Evolutionary conservation across 1,140 invertebrate species (phyloP).

Genomic region (Ips nitidus): DNA sequence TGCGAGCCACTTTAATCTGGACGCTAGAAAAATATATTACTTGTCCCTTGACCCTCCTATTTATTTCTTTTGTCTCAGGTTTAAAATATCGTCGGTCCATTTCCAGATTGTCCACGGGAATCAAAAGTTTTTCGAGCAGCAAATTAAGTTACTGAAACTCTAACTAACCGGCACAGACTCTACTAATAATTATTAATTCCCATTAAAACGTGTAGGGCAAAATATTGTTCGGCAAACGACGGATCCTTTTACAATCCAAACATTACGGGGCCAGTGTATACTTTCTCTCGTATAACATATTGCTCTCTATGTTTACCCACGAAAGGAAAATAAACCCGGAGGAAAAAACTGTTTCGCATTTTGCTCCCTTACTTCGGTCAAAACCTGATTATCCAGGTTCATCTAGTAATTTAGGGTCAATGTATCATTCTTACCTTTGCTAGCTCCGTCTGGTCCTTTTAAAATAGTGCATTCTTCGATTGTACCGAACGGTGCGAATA

Average conservation of each 20-base stretch:
- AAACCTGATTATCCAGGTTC: conserved; percentile 9
- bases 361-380: conserved; percentile 14
- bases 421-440: conserved; percentile 77
- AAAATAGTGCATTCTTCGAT: conserved; percentile 99
- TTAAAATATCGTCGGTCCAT: conserved; percentile 9
- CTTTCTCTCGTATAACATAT: conserved; percentile 8
- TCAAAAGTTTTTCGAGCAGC: background rate
- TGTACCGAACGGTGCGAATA: conserved; percentile 94
- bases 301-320: conserved; percentile 8
- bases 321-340: conserved; percentile 14
- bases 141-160: no score
- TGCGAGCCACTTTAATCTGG: conserved; percentile 15
- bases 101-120: conserved; percentile 2
- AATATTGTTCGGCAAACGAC: background rate
- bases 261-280: background rate
- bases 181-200: background rate
- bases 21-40: conserved; percentile 19
- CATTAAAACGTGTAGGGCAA: background rate
- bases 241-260: conserved; percentile 4
- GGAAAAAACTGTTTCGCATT: conserved; percentile 12
- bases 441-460: conserved; percentile 92
- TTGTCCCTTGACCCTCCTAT: conserved; percentile 6
- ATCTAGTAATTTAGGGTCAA: background rate
- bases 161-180: background rate
- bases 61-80: conserved; percentile 3